Percentiles rank a stretch among this genome's conserved stretches.
These are phyloP conservation scores for Cyprinodon brontotheroides DNA, from an alignment of 2,113 vertebrate genomes.

Conservation along the genomic window DNA sequence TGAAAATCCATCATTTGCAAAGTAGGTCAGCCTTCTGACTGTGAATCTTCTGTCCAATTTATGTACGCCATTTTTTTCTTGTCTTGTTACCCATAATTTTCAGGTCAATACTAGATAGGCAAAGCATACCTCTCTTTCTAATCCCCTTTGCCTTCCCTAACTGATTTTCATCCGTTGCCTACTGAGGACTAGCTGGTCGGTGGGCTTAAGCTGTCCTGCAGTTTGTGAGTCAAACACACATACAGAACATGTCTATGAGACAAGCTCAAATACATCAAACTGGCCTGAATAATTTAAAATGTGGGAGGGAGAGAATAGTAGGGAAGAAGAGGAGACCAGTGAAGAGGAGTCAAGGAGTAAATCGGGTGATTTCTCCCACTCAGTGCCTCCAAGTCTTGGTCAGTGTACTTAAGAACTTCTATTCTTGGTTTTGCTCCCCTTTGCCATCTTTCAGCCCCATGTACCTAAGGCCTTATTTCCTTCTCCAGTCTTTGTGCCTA, in stretches of 20 bases:
- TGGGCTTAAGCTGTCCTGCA: constrained; percentile 14
- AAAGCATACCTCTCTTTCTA: not conserved
- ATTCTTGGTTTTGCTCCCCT: constrained; percentile 46
- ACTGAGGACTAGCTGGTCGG: constrained; percentile 19
- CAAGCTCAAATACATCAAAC: constrained; percentile 48
- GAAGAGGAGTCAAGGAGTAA: constrained; percentile 39
- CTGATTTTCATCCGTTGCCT: constrained; percentile 41
- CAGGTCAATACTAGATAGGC: constrained; percentile 59
- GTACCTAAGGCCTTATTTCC: constrained; percentile 59
- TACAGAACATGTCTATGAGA: constrained; percentile 58
- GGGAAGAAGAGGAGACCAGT: constrained; percentile 17
- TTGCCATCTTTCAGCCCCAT: constrained; percentile 38
- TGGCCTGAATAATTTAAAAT: constrained; percentile 73
- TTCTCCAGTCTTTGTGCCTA: constrained; percentile 45
- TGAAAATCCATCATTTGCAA: constrained; percentile 76
- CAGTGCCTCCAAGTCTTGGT: constrained; percentile 36
- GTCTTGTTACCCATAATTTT: constrained; percentile 23
- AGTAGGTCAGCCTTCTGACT: constrained; percentile 80
- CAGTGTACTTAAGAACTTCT: constrained; percentile 62
- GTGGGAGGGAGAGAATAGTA: constrained; percentile 32
- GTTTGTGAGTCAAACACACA: constrained; percentile 12
- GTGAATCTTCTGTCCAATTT: constrained; percentile 31
- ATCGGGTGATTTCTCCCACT: constrained; percentile 32
- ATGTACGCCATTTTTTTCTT: not conserved
- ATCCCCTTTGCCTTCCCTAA: constrained; percentile 15